Base-by-base conservation (phyloP, 2,113 vertebrate genomes). In the Rhagologus leucostigma region DNA sequence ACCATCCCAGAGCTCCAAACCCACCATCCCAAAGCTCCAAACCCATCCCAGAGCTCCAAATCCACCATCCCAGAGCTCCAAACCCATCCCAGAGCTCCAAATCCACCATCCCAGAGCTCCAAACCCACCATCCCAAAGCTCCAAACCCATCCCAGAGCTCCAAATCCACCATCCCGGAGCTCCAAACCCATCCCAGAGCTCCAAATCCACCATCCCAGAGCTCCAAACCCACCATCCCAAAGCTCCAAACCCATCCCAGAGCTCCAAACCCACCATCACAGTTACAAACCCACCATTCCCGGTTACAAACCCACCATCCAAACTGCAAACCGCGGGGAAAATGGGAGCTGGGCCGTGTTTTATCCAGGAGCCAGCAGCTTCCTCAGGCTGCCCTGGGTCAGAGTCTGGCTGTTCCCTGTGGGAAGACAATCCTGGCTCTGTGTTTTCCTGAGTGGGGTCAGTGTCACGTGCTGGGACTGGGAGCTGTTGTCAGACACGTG, bases 401-500 rank as follows among this genome's bases (percentile, higher is more conserved):
- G n/a, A 7, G 56, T 16, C 56, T 35, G 64, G 16, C 2, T 0
- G 2, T 41, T 63, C 39, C 60, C 60, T 63, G 39, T 30, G 55
- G 42, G 37, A 65, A 56, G 14, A 22, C 20, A 52, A 29, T 39
- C 39, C 21, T 52, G 42, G n/a, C 57, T 84, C 35, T 37, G 21
- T 32, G 11, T 84, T 62, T 65, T 44, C 52, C 33, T 84, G 47
- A 30, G 30, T 9, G 13, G 53, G 47, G 23, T 41, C 29, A 41
- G n/a, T 65, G 35, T 4, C 50, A 39, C 0, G 0, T 9, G 8
- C 26, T 32, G 37, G 62, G 49, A 50, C 19, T 0, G 30, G 2
- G 21, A 81, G 42, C 69, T 42, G 26, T 4, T 2, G 1, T 63
- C 39, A 16, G 42, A 52, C 32, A 24, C 0, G 0, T 57, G 55